Conservation (phyloP, 2,888 invertebrate species). For the Xylota segnis region DNA sequence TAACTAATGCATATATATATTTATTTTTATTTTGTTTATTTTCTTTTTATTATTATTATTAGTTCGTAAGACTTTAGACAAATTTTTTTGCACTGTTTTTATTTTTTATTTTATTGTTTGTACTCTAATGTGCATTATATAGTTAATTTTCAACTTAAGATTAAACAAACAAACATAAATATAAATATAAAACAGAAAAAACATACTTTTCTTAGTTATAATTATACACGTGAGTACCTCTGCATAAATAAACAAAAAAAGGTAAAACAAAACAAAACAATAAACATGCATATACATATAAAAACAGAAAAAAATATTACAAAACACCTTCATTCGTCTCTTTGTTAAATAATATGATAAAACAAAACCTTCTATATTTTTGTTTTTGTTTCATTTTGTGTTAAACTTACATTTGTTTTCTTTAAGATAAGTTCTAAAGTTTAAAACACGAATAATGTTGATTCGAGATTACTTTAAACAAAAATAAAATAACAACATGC, state of each 20-base stretch:
- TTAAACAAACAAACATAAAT: conserved; percentile 31
- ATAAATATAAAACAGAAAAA: conserved; percentile 46
- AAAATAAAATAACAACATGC: conserved; percentile 40
- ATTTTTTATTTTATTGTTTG: conserved; percentile 62
- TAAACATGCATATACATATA: conserved; percentile 11
- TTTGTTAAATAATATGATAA: conserved; percentile 62
- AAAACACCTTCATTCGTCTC: conserved; percentile 64
- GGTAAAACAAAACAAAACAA: conserved; percentile 55
- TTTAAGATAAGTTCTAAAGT: conserved; percentile 52
- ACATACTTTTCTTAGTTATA: conserved; percentile 73
- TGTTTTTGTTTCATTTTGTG: conserved; percentile 81
- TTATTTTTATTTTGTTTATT: conserved; percentile 58
- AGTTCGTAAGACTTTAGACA: conserved; percentile 74
- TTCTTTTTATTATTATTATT: conserved; percentile 67
- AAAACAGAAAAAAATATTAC: conserved; percentile 27
- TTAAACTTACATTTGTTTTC: conserved; percentile 73
- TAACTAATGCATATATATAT: conserved; percentile 47
- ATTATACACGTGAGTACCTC: conserved; percentile 77
- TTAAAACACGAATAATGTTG: conserved; percentile 79
- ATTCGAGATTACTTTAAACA: conserved; percentile 79
- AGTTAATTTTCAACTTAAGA: conserved; percentile 72
- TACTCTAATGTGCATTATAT: conserved; percentile 67
- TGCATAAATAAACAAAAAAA: conserved; percentile 77
- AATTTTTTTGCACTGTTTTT: conserved; percentile 77
- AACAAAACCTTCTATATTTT: conserved; percentile 56